Percentiles rank a stretch among this genome's conserved stretches.
These are phyloP conservation scores for Dascyllus trimaculatus DNA, from an alignment of 2,113 vertebrate genomes.

Conservation along the genomic window DNA sequence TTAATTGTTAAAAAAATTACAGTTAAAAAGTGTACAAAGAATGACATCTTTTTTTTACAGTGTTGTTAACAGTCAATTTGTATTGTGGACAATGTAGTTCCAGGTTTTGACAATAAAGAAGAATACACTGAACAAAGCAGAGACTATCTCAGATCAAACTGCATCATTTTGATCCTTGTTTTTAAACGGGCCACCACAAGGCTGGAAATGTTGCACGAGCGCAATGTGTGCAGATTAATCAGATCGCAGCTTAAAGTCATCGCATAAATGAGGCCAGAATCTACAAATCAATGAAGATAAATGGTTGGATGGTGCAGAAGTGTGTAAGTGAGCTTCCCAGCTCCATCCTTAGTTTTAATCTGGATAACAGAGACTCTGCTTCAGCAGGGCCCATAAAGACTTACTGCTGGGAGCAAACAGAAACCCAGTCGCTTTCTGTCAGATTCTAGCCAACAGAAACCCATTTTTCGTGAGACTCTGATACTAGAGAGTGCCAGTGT, in stretches of 20 bases:
- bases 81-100: constrained; percentile 9
- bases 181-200: background rate
- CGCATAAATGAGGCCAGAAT: constrained; percentile 15
- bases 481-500: constrained; percentile 47
- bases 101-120: background rate
- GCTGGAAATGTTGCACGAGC: background rate
- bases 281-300: constrained; percentile 4
- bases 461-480: constrained; percentile 31
- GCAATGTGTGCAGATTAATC: background rate
- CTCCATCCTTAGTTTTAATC: background rate
- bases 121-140: background rate
- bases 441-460: constrained; percentile 38
- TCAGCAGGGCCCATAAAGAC: constrained; percentile 20
- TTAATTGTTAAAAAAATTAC: background rate
- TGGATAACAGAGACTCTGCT: constrained; percentile 12
- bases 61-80: background rate
- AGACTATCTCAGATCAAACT: background rate
- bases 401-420: constrained; percentile 34
- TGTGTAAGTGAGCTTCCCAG: constrained; percentile 3
- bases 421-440: constrained; percentile 48
- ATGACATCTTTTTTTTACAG: background rate
- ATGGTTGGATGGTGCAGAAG: background rate
- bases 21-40: too few species aligned
- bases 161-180: background rate
- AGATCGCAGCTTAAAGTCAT: constrained; percentile 7